Base-by-base conservation (phyloP, 2,797 vertebrate species). In the Myiotriccus ornatus region DNA sequence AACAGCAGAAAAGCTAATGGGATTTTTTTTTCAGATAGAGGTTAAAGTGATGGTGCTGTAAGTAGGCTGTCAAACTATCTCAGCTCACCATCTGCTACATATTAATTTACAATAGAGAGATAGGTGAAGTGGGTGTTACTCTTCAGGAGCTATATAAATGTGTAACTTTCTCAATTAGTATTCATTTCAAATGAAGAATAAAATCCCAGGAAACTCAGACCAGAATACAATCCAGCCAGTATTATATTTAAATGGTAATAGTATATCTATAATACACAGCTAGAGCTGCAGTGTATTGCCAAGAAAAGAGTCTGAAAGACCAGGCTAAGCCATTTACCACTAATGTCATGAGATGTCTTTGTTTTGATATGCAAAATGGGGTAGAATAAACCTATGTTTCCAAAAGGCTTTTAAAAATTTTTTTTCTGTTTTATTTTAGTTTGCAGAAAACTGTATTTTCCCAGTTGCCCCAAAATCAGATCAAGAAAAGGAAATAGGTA, bases 1-100 rank as follows among this genome's bases (percentile, higher is more conserved):
- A 96, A 96, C 88, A 96, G 95, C 90, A 96, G 95, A 95, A 96
- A 95, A 95, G 90, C 91, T 96, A 96, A 97, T 95, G 95, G 94
- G 94, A 95, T 95, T 96, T 96, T 97, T 96, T 95, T 95, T 96
- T 84, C 89, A 93, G 78, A 94, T 64, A 62, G 93, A 95, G 90
- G 95, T 94, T 96, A 96, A 96, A 95, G 62, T 95, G 93, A 92
- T 95, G 96, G 89, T 93, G 85, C 93, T 95, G 79, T 96, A 96
- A 96, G 90, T 92, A 95, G 89, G 50, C 96, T 96, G 95, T 96
- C 94, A 97, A 78, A 94, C 84, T 95, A 96, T 96, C 96, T 97
- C 91, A 90, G 80, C 94, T 95, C 94, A 95, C 93, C 93, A 92
- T 97, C 92, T 95, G 93, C 92, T 92, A 96, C 95, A 93, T 94